These are phyloP conservation scores for Drymodes brunneopygia DNA, from an alignment of 2,113 vertebrate species.

Conservation along the genomic window DNA sequence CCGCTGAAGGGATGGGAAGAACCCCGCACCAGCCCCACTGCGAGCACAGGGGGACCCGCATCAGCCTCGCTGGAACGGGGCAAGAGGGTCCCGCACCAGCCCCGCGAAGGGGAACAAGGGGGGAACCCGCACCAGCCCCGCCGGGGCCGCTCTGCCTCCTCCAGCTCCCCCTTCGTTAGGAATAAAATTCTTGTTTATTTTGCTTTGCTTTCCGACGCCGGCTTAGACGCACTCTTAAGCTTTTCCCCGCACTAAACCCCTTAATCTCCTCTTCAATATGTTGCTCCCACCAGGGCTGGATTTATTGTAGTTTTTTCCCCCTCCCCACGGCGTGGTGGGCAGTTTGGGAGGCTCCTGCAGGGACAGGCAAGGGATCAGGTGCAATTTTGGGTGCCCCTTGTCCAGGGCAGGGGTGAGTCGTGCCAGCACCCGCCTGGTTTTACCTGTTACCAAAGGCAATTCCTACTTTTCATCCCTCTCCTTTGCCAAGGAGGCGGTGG, in stretches of 20 bases:
- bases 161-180: not conserved
- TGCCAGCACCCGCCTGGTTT: not conserved
- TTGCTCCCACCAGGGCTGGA: slow-evolving; percentile 16
- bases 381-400: not conserved
- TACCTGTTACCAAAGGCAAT: not conserved
- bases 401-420: not conserved
- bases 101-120: not conserved
- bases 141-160: not conserved
- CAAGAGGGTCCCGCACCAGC: not conserved
- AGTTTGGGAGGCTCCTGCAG: not conserved
- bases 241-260: slow-evolving; percentile 45
- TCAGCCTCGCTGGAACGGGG: not conserved
- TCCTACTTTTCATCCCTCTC: not conserved
- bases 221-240: slow-evolving; percentile 45
- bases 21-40: not conserved
- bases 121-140: not conserved
- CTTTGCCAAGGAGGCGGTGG: not conserved
- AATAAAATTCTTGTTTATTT: slow-evolving; percentile 47
- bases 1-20: not conserved
- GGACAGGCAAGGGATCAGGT: not conserved
- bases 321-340: not conserved
- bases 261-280: slow-evolving; percentile 57
- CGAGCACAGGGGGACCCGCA: not conserved
- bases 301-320: not conserved
- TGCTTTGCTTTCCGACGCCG: slow-evolving; percentile 1